Evolutionary conservation across 2,113 vertebrate species (phyloP).

Genomic region (Larimichthys crocea): DNA sequence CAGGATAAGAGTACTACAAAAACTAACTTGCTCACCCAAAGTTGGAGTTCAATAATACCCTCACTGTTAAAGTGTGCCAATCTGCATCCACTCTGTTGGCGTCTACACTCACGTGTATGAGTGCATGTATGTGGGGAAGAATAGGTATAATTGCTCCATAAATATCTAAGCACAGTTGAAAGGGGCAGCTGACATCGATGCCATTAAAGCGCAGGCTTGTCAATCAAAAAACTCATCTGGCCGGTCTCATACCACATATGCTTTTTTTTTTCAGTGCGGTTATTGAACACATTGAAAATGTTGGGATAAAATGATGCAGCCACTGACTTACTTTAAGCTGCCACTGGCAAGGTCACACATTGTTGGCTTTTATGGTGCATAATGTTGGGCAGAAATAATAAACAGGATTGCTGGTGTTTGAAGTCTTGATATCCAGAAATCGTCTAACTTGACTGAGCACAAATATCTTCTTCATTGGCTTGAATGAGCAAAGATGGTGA

Average conservation of each 20-base stretch:
- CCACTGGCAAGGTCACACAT: not conserved
- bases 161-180: slow-evolving; percentile 60
- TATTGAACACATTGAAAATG: not conserved
- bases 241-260: slow-evolving; percentile 7
- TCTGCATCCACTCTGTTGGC: slow-evolving; percentile 19
- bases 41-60: slow-evolving; percentile 28
- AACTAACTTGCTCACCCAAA: slow-evolving; percentile 7
- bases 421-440: not conserved
- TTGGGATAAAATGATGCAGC: not conserved
- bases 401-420: not conserved
- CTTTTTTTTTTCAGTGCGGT: not conserved
- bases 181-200: slow-evolving; percentile 51
- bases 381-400: not conserved
- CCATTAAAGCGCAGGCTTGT: slow-evolving; percentile 41
- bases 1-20: slow-evolving; percentile 22
- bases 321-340: not conserved
- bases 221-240: slow-evolving; percentile 42
- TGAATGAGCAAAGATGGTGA: not conserved
- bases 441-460: not conserved
- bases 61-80: slow-evolving; percentile 22
- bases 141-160: slow-evolving; percentile 54
- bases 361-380: not conserved
- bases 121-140: slow-evolving; percentile 15
- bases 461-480: not conserved
- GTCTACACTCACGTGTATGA: not conserved